Conservation (phyloP, 2,888 invertebrate species). For the Scaptomyza tumidula region DNA sequence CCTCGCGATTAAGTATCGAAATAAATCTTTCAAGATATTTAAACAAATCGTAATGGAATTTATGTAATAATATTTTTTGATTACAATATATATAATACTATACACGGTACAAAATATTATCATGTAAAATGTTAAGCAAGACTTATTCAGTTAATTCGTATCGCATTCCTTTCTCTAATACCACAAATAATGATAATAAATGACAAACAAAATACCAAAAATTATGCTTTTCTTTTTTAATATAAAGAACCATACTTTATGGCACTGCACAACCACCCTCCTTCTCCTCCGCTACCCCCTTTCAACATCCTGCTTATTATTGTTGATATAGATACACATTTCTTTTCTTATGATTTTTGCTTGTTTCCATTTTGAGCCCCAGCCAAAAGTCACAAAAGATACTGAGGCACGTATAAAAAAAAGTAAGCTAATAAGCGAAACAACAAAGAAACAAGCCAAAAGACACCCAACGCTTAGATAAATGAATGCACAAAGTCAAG, state of each 20-base stretch:
- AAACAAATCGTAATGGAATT: no score
- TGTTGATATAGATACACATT: conserved; percentile 33
- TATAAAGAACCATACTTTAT: conserved; percentile 71
- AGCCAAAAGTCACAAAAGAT: conserved; percentile 31
- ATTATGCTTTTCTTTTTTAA: conserved; percentile 68
- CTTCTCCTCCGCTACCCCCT: conserved; percentile 5
- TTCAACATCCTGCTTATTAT: conserved; percentile 14
- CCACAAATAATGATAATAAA: conserved; percentile 77
- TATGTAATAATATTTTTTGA: background rate
- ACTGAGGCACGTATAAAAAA: conserved; percentile 58
- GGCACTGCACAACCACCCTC: conserved; percentile 16
- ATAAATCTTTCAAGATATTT: background rate
- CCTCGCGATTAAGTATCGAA: background rate
- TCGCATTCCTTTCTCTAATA: conserved; percentile 20
- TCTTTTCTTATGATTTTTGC: conserved; percentile 26
- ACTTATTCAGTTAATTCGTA: conserved; percentile 14
- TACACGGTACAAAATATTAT: background rate
- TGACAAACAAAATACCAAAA: conserved; percentile 73
- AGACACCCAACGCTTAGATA: conserved; percentile 75
- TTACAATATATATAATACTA: background rate
- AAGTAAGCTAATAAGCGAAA: conserved; percentile 60
- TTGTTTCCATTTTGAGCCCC: conserved; percentile 22
- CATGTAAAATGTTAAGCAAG: background rate
- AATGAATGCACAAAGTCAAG: conserved; percentile 61
- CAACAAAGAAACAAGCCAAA: conserved; percentile 67